Evolutionary conservation across 2,113 vertebrate genomes (phyloP).

Genomic region (Microcebus tavaratra): DNA sequence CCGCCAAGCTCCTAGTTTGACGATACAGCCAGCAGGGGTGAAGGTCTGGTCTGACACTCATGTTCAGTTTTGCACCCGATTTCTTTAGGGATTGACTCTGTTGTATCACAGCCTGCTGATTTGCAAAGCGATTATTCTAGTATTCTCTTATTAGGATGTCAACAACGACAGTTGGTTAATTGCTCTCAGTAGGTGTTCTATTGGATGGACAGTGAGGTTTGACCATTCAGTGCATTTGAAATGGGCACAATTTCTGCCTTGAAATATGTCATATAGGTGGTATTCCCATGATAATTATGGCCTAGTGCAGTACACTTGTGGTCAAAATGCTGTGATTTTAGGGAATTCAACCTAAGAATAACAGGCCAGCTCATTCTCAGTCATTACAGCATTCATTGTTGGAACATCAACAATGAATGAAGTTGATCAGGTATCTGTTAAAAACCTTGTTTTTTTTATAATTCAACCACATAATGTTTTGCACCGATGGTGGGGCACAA

Average conservation of each 20-base stretch:
- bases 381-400: background rate
- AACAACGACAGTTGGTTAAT: background rate
- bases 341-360: background rate
- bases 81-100: background rate
- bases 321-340: background rate
- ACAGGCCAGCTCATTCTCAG: background rate
- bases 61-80: background rate
- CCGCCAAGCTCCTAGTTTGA: too few relatives aligned
- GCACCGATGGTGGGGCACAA: background rate
- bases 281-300: background rate
- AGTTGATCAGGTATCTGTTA: too few relatives aligned
- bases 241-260: background rate
- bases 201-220: background rate
- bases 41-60: background rate
- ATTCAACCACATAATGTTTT: background rate
- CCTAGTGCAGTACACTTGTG: background rate
- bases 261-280: background rate
- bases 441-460: background rate
- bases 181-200: background rate
- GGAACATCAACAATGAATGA: too few relatives aligned
- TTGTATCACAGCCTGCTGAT: background rate
- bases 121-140: background rate
- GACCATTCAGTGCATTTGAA: background rate
- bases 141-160: background rate
- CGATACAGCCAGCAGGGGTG: fast-evolving